These are phyloP conservation scores for Macrosteles quadrilineatus DNA, from an alignment of 1,140 invertebrate species.

Conservation along the genomic window DNA sequence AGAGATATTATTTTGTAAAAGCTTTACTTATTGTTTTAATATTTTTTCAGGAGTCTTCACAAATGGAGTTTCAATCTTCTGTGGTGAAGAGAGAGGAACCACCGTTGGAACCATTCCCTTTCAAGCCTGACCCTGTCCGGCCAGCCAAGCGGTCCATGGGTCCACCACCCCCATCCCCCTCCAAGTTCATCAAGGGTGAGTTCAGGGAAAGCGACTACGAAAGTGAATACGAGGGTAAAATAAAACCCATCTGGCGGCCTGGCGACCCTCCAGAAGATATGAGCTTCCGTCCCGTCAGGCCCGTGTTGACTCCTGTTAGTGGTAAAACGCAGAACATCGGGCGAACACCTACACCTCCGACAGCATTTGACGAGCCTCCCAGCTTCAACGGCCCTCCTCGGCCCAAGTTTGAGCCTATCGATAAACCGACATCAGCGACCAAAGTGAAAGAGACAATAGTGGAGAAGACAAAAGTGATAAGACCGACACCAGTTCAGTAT, in stretches of 20 bases:
- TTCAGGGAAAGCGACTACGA: conserved; percentile 72
- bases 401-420: conserved; percentile 60
- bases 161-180: conserved; percentile 58
- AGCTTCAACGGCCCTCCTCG: conserved; percentile 51
- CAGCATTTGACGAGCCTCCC: conserved; percentile 58
- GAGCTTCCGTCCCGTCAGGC: conserved; percentile 59
- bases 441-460: conserved; percentile 42
- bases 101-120: conserved; percentile 54
- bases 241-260: conserved; percentile 62
- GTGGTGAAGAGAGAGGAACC: neutral
- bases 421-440: conserved; percentile 48
- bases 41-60: too few species aligned
- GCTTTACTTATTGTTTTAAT: too few species aligned
- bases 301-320: conserved; percentile 54
- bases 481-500: conserved; percentile 52
- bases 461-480: conserved; percentile 49
- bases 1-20: too few species aligned
- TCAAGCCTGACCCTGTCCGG: conserved; percentile 44
- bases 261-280: conserved; percentile 56
- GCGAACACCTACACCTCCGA: conserved; percentile 50
- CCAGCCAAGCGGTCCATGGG: conserved; percentile 34
- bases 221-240: conserved; percentile 68
- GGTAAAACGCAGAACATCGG: conserved; percentile 22
- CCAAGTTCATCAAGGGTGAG: conserved; percentile 68
- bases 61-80: neutral